These are phyloP conservation scores for Arrhamphus sclerolepis DNA, from an alignment of 2,797 vertebrate species.

Conservation along the genomic window DNA sequence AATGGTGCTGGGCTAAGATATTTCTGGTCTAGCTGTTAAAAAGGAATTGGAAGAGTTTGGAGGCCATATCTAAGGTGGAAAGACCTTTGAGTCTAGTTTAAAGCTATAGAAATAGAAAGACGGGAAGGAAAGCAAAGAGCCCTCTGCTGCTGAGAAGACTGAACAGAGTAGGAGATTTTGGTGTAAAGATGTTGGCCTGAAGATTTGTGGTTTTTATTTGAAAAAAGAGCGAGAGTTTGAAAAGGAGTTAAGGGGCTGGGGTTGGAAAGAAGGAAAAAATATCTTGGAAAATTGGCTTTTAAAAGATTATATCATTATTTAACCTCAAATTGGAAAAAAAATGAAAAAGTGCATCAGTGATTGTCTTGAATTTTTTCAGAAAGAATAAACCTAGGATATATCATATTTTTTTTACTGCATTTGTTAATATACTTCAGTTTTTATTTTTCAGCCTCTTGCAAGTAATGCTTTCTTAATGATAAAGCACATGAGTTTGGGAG, in stretches of 20 bases:
- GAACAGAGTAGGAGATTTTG: conserved; percentile 35
- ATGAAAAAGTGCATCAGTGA: too few species aligned
- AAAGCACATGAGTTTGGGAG: too few species aligned
- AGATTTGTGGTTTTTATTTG: conserved; percentile 23
- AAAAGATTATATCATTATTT: not conserved
- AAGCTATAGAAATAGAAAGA: conserved; percentile 40
- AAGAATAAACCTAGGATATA: too few species aligned
- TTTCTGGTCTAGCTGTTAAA: conserved; percentile 57
- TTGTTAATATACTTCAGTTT: too few species aligned
- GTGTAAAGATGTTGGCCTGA: conserved; percentile 30
- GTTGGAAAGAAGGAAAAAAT: conserved; percentile 4
- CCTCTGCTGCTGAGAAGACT: conserved; percentile 26
- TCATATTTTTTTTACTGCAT: too few species aligned
- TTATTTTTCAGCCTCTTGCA: too few species aligned
- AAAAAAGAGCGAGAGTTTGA: conserved; percentile 2
- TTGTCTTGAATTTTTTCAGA: too few species aligned
- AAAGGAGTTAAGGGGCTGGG: conserved; percentile 16
- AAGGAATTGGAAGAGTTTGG: conserved; percentile 46
- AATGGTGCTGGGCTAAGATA: conserved; percentile 41
- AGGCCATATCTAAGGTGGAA: conserved; percentile 34
- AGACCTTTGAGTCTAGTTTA: conserved; percentile 47
- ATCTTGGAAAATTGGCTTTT: not conserved
- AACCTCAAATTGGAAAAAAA: too few species aligned
- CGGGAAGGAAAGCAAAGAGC: conserved; percentile 30
- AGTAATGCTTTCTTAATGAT: too few species aligned